phyloP scores from a whole-genome alignment of 1,140 invertebrate species.

The Penaeus japonicus region DNA sequence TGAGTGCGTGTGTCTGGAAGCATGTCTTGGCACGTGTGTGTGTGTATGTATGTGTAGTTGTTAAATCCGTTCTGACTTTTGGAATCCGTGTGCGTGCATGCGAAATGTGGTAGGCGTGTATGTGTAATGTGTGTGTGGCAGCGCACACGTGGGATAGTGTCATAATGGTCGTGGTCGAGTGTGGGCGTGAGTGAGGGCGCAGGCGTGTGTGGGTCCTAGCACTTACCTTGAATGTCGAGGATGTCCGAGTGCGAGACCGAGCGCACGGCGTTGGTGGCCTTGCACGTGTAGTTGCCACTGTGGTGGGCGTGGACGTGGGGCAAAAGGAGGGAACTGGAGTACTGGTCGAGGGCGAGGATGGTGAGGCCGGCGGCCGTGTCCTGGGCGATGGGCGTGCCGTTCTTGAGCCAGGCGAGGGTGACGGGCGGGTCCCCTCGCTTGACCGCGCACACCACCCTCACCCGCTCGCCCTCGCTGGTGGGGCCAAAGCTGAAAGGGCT shows the following conservation, averaged over 20 bases:
- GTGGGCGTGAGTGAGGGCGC: too few species aligned
- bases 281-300: conserved; percentile 62
- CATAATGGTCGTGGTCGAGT: too few species aligned
- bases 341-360: conserved; percentile 73
- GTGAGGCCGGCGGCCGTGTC: conserved; percentile 31
- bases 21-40: too few species aligned
- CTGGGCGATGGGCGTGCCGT: conserved; percentile 70
- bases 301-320: conserved; percentile 50
- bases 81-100: too few species aligned
- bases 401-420: conserved; percentile 80
- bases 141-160: too few species aligned
- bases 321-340: conserved; percentile 45
- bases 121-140: too few species aligned
- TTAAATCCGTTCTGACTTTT: too few species aligned
- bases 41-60: too few species aligned
- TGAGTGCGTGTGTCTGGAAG: too few species aligned
- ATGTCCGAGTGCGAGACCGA: conserved; percentile 78
- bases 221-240: conserved; percentile 72
- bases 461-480: conserved; percentile 59
- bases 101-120: too few species aligned
- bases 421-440: conserved; percentile 80
- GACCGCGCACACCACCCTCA: conserved; percentile 71
- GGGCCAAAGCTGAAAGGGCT: conserved; percentile 59
- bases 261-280: conserved; percentile 74
- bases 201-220: too few species aligned